Percentiles rank a stretch among this genome's conserved stretches.
Evolutionary conservation across 2,113 vertebrate genomes (phyloP).

Genomic region (Rhagologus leucostigma): DNA sequence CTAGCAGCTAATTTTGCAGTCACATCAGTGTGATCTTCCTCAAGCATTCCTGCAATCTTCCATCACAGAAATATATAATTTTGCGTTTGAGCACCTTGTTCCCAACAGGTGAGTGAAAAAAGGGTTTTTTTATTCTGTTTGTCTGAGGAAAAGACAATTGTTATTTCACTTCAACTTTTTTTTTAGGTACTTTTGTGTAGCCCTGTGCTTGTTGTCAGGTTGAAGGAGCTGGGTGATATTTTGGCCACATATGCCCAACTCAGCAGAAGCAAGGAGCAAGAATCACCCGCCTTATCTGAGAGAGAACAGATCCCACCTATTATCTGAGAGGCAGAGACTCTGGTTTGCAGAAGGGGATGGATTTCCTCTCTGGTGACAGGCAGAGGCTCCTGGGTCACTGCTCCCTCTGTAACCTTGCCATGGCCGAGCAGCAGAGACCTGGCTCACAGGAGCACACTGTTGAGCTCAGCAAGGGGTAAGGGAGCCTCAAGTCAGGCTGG

Average conservation of each 20-base stretch:
- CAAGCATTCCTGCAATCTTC: not conserved
- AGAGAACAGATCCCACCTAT: not conserved
- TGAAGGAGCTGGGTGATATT: not conserved
- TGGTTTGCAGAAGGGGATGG: not conserved
- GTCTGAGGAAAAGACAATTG: not conserved
- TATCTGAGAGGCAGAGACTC: not conserved
- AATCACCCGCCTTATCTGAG: not conserved
- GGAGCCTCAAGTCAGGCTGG: not conserved
- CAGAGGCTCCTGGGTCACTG: not conserved
- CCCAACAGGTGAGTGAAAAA: not conserved
- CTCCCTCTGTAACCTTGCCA: accelerated
- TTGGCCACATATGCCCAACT: not conserved
- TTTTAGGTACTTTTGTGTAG: not conserved
- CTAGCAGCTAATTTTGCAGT: not conserved
- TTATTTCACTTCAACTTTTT: not conserved
- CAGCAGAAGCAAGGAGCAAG: not conserved
- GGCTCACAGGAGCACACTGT: accelerated
- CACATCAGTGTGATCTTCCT: not conserved
- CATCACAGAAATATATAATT: not conserved
- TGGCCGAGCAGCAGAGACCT: accelerated
- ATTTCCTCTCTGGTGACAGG: not conserved
- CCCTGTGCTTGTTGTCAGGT: not conserved
- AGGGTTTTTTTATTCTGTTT: not conserved
- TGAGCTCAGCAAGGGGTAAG: not conserved
- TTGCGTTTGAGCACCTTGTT: not conserved